phyloP scores from a whole-genome alignment of 2,888 invertebrate genomes.

The Autographa pulchrina region DNA sequence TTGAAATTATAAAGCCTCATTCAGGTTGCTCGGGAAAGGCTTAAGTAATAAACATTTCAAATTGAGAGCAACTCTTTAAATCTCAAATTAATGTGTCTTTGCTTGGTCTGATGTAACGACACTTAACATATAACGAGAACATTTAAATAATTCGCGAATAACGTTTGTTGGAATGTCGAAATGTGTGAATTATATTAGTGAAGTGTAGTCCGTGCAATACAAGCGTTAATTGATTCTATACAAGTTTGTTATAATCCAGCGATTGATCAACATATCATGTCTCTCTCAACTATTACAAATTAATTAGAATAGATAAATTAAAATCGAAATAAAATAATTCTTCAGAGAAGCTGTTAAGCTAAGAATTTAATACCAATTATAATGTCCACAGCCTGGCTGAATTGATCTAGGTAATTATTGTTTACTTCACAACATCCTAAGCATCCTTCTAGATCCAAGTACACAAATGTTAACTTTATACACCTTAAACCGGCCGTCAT shows the following conservation, averaged over 20 bases:
- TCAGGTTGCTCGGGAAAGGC: background rate
- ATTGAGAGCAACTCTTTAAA: background rate
- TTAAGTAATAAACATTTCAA: background rate
- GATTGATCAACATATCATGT: background rate
- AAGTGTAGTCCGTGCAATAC: slow-evolving; percentile 18
- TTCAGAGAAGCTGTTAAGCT: background rate
- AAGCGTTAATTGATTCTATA: slow-evolving; percentile 5
- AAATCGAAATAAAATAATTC: background rate
- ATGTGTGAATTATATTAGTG: slow-evolving; percentile 7
- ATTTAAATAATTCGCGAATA: slow-evolving; percentile 10
- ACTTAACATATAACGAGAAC: slow-evolving; percentile 8
- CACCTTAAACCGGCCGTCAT: background rate
- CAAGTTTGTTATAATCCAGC: slow-evolving; percentile 14
- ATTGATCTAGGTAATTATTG: background rate
- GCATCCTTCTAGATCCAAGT: background rate
- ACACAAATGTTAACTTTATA: background rate
- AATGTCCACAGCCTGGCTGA: background rate
- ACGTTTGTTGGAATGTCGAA: slow-evolving; percentile 11
- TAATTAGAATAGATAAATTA: background rate
- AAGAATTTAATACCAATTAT: background rate
- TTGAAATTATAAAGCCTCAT: background rate
- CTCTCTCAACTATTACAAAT: background rate
- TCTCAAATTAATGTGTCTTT: background rate
- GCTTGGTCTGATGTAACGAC: slow-evolving; percentile 6
- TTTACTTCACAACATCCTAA: background rate